phyloP scores from a whole-genome alignment of 2,113 vertebrate genomes.

The Oceanodroma tethys region DNA sequence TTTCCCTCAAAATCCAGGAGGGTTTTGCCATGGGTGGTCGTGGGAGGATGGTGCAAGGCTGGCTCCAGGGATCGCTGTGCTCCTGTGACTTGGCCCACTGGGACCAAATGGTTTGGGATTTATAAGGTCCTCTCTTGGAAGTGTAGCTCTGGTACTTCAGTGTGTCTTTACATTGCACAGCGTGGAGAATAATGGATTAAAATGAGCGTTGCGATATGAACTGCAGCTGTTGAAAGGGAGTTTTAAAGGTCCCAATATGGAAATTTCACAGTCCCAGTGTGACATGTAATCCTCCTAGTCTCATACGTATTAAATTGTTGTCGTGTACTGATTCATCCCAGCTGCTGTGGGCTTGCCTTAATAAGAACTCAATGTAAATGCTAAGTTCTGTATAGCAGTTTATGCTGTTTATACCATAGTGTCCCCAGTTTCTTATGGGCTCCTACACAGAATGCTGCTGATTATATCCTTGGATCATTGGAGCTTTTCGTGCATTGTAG shows the following conservation, averaged over 20 bases:
- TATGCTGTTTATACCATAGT: not conserved
- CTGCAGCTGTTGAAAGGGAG: not conserved
- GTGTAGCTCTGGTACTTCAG: not conserved
- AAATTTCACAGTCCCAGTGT: not conserved
- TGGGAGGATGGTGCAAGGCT: not conserved
- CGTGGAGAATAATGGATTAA: not conserved
- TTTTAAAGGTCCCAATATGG: not conserved
- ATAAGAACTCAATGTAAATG: not conserved
- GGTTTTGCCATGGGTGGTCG: accelerated
- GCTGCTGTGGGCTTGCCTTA: not conserved
- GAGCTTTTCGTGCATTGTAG: not conserved
- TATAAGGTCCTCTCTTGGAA: not conserved
- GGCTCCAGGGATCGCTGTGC: accelerated
- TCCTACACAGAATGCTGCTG: not conserved
- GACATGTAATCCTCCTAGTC: not conserved
- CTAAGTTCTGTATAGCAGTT: not conserved
- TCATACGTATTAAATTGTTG: not conserved
- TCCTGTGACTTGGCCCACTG: not conserved
- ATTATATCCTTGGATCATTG: not conserved
- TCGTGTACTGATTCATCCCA: not conserved
- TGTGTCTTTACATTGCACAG: not conserved
- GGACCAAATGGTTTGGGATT: not conserved
- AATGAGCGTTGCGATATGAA: accelerated
- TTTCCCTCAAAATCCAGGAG: not conserved
- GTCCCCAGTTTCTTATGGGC: not conserved